A percentile compares a stretch with the other conserved stretches of the same genome.
Evolutionary conservation across 2,888 invertebrate species (phyloP).

Genomic region (Teinopalpus imperialis): DNA sequence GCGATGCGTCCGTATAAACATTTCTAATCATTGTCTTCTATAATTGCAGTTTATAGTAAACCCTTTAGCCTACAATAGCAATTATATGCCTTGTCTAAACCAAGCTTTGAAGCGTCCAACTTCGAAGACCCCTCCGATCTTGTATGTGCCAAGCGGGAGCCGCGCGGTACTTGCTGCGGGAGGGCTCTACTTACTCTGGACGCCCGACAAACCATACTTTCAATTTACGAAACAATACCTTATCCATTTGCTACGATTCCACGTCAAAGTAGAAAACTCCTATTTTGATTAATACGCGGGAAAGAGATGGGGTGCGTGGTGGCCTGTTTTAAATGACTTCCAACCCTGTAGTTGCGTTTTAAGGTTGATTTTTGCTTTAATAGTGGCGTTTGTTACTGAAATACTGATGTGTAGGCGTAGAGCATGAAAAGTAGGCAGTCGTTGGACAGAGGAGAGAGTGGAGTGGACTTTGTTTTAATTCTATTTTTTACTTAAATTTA

Average conservation of each 20-base stretch:
- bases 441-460: constrained; percentile 60
- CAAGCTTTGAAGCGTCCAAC: constrained; percentile 47
- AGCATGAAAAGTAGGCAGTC: constrained; percentile 80
- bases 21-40: constrained; percentile 64
- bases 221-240: constrained; percentile 81
- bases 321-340: constrained; percentile 37
- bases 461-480: constrained; percentile 62
- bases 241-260: constrained; percentile 79
- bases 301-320: constrained; percentile 73
- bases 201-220: constrained; percentile 69
- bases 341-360: constrained; percentile 45
- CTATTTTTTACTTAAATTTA: constrained; percentile 35
- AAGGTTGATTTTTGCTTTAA: constrained; percentile 54
- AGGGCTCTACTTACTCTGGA: constrained; percentile 52
- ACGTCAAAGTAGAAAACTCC: constrained; percentile 79
- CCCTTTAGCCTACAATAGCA: constrained; percentile 64
- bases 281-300: constrained; percentile 81
- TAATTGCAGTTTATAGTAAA: constrained; percentile 68
- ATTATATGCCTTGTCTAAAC: constrained; percentile 74
- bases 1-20: constrained; percentile 51
- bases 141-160: constrained; percentile 33
- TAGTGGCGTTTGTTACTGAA: constrained; percentile 60
- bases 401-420: constrained; percentile 79
- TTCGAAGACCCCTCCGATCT: constrained; percentile 33
- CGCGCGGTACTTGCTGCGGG: constrained; percentile 34